phyloP scores from a whole-genome alignment of 2,888 invertebrate genomes.

The Melitaea athalia region DNA sequence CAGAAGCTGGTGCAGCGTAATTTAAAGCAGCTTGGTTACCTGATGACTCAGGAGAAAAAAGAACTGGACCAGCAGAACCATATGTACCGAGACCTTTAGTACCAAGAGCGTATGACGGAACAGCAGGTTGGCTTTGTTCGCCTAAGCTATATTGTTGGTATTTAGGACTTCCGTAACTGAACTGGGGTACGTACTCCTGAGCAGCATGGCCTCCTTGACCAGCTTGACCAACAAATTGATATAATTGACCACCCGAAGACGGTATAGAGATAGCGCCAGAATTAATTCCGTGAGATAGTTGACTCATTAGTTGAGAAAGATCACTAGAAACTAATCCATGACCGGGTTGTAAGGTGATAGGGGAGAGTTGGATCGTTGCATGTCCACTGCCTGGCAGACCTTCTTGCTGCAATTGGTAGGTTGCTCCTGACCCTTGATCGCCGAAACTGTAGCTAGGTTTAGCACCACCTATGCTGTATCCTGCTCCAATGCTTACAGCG shows the following conservation, averaged over 20 bases:
- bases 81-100: constrained; percentile 75
- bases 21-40: constrained; percentile 47
- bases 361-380: constrained; percentile 62
- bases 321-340: constrained; percentile 60
- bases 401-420: constrained; percentile 58
- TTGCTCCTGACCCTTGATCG: constrained; percentile 53
- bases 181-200: constrained; percentile 63
- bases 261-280: constrained; percentile 65
- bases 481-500: constrained; percentile 73
- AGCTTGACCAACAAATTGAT: constrained; percentile 57
- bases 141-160: constrained; percentile 58
- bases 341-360: constrained; percentile 63
- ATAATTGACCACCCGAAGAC: constrained; percentile 54
- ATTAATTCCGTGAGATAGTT: constrained; percentile 65
- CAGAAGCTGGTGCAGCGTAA: constrained; percentile 52
- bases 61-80: constrained; percentile 69
- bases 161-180: constrained; percentile 58
- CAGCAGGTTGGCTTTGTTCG: constrained; percentile 54
- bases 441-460: constrained; percentile 46
- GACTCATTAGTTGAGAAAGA: constrained; percentile 71
- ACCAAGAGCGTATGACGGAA: constrained; percentile 68
- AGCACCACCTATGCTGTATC: constrained; percentile 74
- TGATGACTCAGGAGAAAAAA: constrained; percentile 66
- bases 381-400: constrained; percentile 61
- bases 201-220: constrained; percentile 54